Conservation (phyloP, 1,140 invertebrate species). For the Conus betulinus region DNA sequence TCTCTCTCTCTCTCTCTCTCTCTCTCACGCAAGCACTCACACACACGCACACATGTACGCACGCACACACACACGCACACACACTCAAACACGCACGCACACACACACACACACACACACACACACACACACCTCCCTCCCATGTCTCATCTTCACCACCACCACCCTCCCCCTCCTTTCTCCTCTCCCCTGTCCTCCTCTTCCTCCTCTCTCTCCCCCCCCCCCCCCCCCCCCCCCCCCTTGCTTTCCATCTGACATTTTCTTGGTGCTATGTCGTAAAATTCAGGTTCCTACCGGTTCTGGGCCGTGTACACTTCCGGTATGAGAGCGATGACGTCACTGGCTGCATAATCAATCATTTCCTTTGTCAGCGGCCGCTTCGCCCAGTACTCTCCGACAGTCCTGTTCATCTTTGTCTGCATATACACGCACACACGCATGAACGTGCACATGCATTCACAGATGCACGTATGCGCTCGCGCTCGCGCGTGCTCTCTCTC, state of each 20-base stretch:
- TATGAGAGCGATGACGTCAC: constrained; percentile 90
- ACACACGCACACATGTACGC: background rate
- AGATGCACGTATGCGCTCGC: background rate
- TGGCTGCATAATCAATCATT: constrained; percentile 94
- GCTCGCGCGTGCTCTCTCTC: background rate
- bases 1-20: constrained; percentile 2
- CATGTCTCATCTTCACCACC: too few species aligned
- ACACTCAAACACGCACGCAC: background rate
- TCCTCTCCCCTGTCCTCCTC: too few species aligned
- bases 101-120: background rate
- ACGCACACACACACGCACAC: background rate
- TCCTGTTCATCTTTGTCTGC: constrained; percentile 82
- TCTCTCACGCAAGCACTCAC: background rate
- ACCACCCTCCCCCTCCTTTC: too few species aligned
- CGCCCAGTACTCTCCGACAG: constrained; percentile 94
- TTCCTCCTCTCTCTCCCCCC: background rate
- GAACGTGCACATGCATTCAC: background rate
- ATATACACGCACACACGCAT: constrained; percentile 11
- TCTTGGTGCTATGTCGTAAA: too few species aligned
- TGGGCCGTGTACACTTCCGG: constrained; percentile 90
- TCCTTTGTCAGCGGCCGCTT: constrained; percentile 90
- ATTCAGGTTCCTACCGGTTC: constrained; percentile 77
- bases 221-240: too few species aligned
- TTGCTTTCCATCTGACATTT: too few species aligned
- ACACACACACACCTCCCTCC: background rate